These are phyloP conservation scores for Diprion similis DNA, from an alignment of 1,140 invertebrate genomes.

Conservation along the genomic window DNA sequence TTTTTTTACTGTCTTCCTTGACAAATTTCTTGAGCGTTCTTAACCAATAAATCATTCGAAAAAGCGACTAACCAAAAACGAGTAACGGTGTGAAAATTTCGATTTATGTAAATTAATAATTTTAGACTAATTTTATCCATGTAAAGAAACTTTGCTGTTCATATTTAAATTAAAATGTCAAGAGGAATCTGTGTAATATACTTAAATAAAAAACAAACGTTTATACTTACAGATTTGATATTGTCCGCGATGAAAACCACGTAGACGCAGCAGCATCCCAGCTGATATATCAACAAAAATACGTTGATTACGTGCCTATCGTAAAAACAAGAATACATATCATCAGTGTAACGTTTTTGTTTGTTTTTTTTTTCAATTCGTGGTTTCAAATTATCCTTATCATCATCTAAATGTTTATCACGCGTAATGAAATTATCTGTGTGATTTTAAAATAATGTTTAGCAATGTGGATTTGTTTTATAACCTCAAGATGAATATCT, in stretches of 20 bases:
- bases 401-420: neutral
- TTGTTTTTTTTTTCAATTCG: neutral
- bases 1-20: neutral
- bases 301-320: conserved; percentile 67
- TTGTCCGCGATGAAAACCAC: conserved; percentile 84
- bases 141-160: too few relatives aligned
- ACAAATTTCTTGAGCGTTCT: neutral
- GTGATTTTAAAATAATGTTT: too few relatives aligned
- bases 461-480: too few relatives aligned
- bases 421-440: too few relatives aligned
- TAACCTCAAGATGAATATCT: too few relatives aligned
- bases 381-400: neutral
- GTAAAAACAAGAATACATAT: conserved; percentile 26
- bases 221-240: conserved; percentile 67
- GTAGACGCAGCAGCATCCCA: conserved; percentile 90
- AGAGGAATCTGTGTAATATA: too few relatives aligned
- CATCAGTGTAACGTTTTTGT: conserved; percentile 1
- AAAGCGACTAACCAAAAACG: neutral
- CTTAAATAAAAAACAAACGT: too few relatives aligned
- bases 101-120: too few relatives aligned
- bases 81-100: neutral
- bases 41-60: too few relatives aligned
- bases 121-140: too few relatives aligned
- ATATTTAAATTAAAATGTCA: too few relatives aligned
- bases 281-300: conserved; percentile 82